Base-by-base conservation (phyloP, 2,797 vertebrate species). In the Eulemur albifrons region DNA sequence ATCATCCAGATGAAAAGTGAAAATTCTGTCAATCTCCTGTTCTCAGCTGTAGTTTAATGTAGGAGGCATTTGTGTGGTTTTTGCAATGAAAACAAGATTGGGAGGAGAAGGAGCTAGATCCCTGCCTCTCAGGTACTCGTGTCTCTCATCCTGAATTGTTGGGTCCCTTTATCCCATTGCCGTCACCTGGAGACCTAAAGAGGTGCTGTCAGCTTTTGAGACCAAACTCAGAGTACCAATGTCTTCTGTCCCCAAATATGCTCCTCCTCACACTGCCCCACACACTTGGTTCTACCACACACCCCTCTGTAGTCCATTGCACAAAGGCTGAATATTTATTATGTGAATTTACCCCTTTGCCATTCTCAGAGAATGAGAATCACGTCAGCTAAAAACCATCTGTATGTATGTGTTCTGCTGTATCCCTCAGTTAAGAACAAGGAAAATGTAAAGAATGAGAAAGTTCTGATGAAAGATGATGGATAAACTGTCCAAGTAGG, bases 1-100 rank as follows among this genome's bases (percentile, higher is more conserved):
- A 96, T 94, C 97, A 97, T 93, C 93, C 89, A 96, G 89, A 97
- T 97, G 96, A 97, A 97, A 98, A 97, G 96, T 92, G 93, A 97
- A 97, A 98, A 98, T 97, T 96, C 97, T 97, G 96, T 93, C 97
- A 97, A 97, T 96, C 96, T 97, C 67, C 69, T 77, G 72, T 85
- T 94, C 96, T 84, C 97, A 97, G 96, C 76, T 97, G 94, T 96
- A 97, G 96, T 96, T 96, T 97, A 98, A 97, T 97, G 54, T 97
- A 94, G 96, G 97, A 96, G 83, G 86, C 80, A 97, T 97, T 95
- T 95, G 93, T 96, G 59, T 96, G 75, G 67, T 65, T 77, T 76
- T 93, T 95, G 93, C 4, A 38, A 94, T 70, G 86, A 87, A 96
- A 95, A 96, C 93, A 94, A 75, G 59, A 43, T 89, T 93, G 54